phyloP scores from a whole-genome alignment of 2,797 vertebrate species.

The Xenentodon cancila region DNA sequence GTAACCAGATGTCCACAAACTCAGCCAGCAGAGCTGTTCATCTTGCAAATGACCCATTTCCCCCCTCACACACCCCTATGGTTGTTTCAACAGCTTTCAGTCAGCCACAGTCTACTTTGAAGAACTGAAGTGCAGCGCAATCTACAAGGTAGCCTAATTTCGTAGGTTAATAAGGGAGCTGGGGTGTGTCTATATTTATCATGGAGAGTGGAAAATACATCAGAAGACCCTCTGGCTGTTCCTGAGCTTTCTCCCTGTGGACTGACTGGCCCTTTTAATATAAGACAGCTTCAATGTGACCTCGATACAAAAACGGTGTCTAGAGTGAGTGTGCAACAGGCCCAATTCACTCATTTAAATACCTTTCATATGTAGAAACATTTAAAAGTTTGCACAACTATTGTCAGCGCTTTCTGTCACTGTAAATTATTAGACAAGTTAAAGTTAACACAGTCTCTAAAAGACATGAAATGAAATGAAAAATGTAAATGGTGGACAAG shows the following conservation, averaged over 20 bases:
- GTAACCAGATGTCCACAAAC: conserved; percentile 70
- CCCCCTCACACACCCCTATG: conserved; percentile 29
- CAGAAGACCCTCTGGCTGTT: conserved; percentile 77
- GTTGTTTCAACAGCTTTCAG: conserved; percentile 58
- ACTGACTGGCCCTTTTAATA: conserved; percentile 76
- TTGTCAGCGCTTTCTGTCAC: neutral
- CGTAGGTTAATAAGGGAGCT: conserved; percentile 81
- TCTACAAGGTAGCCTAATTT: conserved; percentile 79
- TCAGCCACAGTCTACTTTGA: conserved; percentile 54
- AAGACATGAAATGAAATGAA: neutral
- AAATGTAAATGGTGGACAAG: too few relatives aligned
- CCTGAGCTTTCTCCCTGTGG: conserved; percentile 72
- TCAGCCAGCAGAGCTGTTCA: conserved; percentile 61
- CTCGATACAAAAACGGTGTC: conserved; percentile 74
- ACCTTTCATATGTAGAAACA: neutral
- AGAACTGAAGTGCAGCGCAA: conserved; percentile 55
- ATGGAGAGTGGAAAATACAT: conserved; percentile 74
- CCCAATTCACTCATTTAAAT: conserved; percentile 2
- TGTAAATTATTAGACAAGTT: neutral
- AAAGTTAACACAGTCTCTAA: neutral
- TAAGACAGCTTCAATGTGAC: conserved; percentile 72
- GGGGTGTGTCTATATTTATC: conserved; percentile 81
- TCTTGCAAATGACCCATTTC: conserved; percentile 57
- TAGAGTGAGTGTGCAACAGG: conserved; percentile 12
- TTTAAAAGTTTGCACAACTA: neutral